phyloP scores from a whole-genome alignment of 2,888 invertebrate genomes.

The Acrocyrtus sp. region DNA sequence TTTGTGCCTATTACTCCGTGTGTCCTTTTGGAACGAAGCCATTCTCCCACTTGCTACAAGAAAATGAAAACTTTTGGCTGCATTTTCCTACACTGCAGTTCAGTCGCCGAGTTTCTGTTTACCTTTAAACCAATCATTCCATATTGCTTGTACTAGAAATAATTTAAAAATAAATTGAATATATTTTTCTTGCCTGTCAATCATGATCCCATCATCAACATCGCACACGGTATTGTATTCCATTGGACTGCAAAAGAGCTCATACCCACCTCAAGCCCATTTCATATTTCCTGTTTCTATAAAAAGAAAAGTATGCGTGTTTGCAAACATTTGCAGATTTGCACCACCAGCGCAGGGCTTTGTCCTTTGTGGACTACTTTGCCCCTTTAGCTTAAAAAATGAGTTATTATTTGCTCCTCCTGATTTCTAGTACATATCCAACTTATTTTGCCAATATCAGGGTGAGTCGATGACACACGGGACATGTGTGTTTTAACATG shows the following conservation, averaged over 20 bases:
- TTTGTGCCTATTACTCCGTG: too few relatives aligned
- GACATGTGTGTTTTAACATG: too few relatives aligned
- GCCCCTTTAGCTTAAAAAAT: too few relatives aligned
- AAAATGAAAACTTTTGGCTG: too few relatives aligned
- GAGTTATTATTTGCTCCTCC: background rate
- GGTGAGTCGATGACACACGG: too few relatives aligned
- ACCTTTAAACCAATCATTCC: background rate
- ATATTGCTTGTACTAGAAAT: background rate
- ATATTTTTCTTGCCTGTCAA: background rate
- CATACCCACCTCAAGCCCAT: background rate
- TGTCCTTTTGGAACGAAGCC: too few relatives aligned
- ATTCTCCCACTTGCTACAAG: too few relatives aligned
- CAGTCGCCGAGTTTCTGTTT: background rate
- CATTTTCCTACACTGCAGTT: too few relatives aligned
- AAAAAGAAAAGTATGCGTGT: background rate
- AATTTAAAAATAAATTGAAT: background rate
- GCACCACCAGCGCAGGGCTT: conserved; percentile 14
- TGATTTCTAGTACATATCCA: background rate
- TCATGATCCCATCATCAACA: background rate
- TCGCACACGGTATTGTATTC: background rate
- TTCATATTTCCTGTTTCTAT: conserved; percentile 22
- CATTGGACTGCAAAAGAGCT: background rate
- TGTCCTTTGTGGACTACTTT: conserved; percentile 43
- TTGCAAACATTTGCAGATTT: background rate
- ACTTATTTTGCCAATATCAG: background rate